Evolutionary conservation across 2,113 vertebrate genomes (phyloP), one percentile per base, ranked within the genome.

Genomic region (Cettia cetti): DNA sequence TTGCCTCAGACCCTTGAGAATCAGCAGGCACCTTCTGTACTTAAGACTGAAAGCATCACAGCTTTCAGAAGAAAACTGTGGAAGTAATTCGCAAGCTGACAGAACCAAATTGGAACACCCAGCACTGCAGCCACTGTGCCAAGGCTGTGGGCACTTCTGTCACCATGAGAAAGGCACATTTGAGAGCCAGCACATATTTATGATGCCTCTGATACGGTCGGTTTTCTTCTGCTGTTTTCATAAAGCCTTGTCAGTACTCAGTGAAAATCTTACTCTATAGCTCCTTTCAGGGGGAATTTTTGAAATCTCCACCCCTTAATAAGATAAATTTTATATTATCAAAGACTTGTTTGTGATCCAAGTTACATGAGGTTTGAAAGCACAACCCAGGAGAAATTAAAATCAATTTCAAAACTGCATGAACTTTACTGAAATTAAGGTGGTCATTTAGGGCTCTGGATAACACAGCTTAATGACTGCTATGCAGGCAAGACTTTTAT

Each of bases 81-180:
- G 64, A 86, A 95, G 91, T 63, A 52, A 97, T 90, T 96, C 96
- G 93, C 57, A 94, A 88, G 52, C 65, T 53, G 28, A 84, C 74
- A 57, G 82, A 97, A 64, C 60, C 95, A 94, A 59, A 82, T 40
- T 89, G 92, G 96, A 98, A 95, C 77, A 94, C 2, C 35, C 20
- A 33, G 31, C 20, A 54, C 49, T 27, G 56, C 52, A 89, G 59
- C 35, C 16, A 45, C 68, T 31, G n/a, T 49, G 80, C 57, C 64
- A 37, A 85, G 44, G 45, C 90, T 45, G 16, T 45, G 88, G 66
- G 90, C 64, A 42, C 84, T 33, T 23, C 63, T 65, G 77, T 42
- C 76, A 68, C 6, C 10, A 72, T 31, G 47, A 68, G 54, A 77
- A 92, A 45, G 7, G 22, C 7, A 1, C 1, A 0, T 77, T 57